Base-by-base conservation (phyloP, 2,888 invertebrate genomes). In the Aporophyla nigra region DNA sequence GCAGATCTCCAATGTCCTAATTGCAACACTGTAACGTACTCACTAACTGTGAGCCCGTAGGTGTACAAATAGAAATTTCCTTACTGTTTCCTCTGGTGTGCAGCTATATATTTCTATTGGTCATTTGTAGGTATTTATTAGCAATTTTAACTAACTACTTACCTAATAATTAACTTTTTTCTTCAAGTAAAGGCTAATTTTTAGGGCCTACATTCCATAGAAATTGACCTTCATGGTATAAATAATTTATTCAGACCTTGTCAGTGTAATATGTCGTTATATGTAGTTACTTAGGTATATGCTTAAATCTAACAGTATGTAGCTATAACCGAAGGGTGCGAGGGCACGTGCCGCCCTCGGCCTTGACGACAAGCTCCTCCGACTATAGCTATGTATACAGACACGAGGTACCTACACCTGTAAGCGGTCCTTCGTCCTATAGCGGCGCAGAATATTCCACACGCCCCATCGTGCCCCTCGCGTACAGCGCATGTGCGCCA, bases 381-480 rank as follows among this genome's bases (percentile, higher is more conserved):
- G 71, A n/a, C 87, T 88, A 83, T 84, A 83, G 33, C 49, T 83
- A 87, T 77, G 40, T 85, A 84, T 78, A 74, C 76, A 85, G 74
- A 84, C 49, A 68, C 54, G 21, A 71, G 82, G 76, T 90, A 88
- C 43, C 43, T 46, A 46, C 91, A 93, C 89, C 87, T 91, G 90
- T 91, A 81, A 84, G 83, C 77, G 80, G 85, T 90, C 92, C 93
- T 93, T 93, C 94, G 93, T 91, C 95, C 95, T 95, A 95, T 94
- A 90, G 91, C 90, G 87, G 92, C 92, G 92, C 92, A 90, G 91
- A 89, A 87, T 81, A 78, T 86, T 84, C 90, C 92, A 92, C 95
- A 95, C 94, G 91, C 96, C 95, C 94, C 93, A 92, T 80, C 96
- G 93, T 88, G 96, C 96, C 96, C 92, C 94, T 92, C 82, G 66